Evolutionary conservation across 2,888 invertebrate species (phyloP).

Genomic region (Thumatha senex): DNA sequence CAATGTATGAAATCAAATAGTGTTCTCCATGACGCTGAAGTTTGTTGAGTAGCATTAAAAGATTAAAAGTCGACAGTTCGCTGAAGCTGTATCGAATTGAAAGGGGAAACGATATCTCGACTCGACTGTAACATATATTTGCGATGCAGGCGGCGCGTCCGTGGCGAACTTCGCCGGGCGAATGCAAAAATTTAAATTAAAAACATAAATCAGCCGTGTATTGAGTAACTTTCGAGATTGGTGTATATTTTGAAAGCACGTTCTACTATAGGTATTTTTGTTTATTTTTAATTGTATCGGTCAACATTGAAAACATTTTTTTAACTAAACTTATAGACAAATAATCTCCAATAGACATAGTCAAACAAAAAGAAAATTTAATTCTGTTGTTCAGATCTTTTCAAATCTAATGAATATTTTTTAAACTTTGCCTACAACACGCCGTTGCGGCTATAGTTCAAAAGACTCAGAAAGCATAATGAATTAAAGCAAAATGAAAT

Average conservation of each 20-base stretch:
- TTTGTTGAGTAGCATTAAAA: constrained; percentile 82
- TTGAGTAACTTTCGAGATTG: constrained; percentile 81
- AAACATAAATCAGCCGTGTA: constrained; percentile 83
- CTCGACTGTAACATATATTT: constrained; percentile 75
- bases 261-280: constrained; percentile 51
- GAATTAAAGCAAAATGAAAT: too few relatives aligned
- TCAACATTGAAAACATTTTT: neutral
- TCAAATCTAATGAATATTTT: too few relatives aligned
- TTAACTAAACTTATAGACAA: too few relatives aligned
- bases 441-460: too few relatives aligned
- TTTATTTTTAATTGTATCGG: constrained; percentile 40
- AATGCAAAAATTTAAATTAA: constrained; percentile 85
- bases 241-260: constrained; percentile 74
- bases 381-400: too few relatives aligned
- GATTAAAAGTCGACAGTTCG: constrained; percentile 81
- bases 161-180: constrained; percentile 76
- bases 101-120: constrained; percentile 71
- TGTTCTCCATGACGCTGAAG: constrained; percentile 54
- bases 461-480: too few relatives aligned
- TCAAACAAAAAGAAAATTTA: too few relatives aligned
- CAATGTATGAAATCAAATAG: constrained; percentile 54
- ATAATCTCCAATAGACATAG: too few relatives aligned
- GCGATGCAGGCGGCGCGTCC: constrained; percentile 81
- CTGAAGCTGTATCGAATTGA: constrained; percentile 74
- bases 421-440: too few relatives aligned